Evolutionary conservation across 1,140 invertebrate genomes (phyloP).

Genomic region (Trachymyrmex cornetzi): DNA sequence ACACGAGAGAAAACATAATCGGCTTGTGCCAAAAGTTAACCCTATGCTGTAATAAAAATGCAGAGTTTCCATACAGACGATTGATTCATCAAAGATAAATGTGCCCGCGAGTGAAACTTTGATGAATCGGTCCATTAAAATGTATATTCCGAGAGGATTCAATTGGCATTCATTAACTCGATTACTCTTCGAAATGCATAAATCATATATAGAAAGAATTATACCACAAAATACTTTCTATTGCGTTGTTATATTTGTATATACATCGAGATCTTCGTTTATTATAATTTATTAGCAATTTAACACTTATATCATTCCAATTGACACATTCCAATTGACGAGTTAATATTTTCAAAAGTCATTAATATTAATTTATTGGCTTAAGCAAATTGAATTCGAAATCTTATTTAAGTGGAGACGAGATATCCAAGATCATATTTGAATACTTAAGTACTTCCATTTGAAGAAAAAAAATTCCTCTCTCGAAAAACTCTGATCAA

Average conservation of each 20-base stretch:
- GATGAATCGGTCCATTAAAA: conserved; percentile 34
- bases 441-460: not conserved
- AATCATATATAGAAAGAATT: conserved; percentile 2
- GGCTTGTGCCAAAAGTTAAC: conserved; percentile 13
- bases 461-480: not conserved
- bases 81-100: conserved; percentile 42
- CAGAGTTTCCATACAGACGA: not conserved
- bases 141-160: conserved; percentile 23
- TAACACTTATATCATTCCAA: not conserved
- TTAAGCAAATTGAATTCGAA: not conserved
- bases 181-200: conserved; percentile 27
- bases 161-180: not conserved
- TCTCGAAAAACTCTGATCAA: not conserved
- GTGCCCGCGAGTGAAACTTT: conserved; percentile 36
- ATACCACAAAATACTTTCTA: not conserved
- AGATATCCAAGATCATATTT: not conserved
- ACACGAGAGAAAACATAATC: conserved; percentile 4
- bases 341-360: not conserved
- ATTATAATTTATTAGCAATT: not conserved
- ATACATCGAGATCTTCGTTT: not conserved
- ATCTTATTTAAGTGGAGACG: not conserved
- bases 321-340: not conserved
- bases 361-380: conserved; percentile 13
- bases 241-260: not conserved
- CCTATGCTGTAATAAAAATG: not conserved